Evolutionary conservation across 2,113 vertebrate genomes (phyloP).

Genomic region (Labrus mixtus): DNA sequence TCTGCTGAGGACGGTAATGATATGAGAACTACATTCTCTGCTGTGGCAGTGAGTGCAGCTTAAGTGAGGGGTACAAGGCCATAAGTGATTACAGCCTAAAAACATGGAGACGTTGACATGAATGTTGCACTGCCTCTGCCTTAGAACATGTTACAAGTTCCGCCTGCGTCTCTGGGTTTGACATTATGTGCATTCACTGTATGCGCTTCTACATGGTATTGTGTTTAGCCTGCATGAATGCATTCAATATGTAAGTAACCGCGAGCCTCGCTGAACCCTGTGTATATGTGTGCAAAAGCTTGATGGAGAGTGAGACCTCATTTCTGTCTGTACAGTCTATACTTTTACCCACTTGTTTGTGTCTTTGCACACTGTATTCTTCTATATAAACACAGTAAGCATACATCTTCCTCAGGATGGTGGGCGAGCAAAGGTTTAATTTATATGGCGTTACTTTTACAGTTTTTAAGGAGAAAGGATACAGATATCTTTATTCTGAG

Average conservation of each 20-base stretch:
- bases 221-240: background rate
- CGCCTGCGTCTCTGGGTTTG: background rate
- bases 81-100: background rate
- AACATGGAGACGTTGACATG: background rate
- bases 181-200: background rate
- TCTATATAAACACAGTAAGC: constrained; percentile 58
- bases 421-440: background rate
- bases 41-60: background rate
- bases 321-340: constrained; percentile 30
- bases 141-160: background rate
- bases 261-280: constrained; percentile 2
- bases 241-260: constrained; percentile 14
- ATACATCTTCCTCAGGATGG: background rate
- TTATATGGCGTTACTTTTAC: constrained; percentile 12
- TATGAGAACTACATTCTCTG: background rate
- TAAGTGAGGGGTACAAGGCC: background rate
- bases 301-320: constrained; percentile 27
- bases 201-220: background rate
- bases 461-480: background rate
- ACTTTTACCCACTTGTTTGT: constrained; percentile 48
- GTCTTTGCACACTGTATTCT: constrained; percentile 13
- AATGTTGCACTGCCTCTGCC: background rate
- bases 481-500: background rate
- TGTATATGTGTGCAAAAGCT: constrained; percentile 26
- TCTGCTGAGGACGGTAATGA: constrained; percentile 12